Percentiles rank a stretch among this genome's conserved stretches.
These are phyloP conservation scores for Phylloscopus trochiloides DNA, from an alignment of 2,113 vertebrate genomes.

Conservation along the genomic window DNA sequence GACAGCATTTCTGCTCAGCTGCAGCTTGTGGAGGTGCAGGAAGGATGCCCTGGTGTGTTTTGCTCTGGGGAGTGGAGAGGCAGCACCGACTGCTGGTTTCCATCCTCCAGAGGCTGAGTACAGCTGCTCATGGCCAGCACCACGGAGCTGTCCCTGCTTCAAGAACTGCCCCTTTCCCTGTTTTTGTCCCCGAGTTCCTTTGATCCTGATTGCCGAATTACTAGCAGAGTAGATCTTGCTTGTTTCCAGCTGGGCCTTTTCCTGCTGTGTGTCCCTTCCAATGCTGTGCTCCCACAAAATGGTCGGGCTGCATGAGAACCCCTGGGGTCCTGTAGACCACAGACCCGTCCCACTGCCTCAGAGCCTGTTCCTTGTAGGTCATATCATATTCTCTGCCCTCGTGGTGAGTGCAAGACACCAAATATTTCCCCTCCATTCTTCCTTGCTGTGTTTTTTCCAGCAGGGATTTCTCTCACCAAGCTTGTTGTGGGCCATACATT, in stretches of 20 bases:
- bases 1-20: neutral
- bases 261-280: neutral
- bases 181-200: neutral
- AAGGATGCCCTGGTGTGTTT: neutral
- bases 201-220: neutral
- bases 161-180: neutral
- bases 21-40: neutral
- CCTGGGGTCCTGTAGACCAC: neutral
- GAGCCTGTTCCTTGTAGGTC: neutral
- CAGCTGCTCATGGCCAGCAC: fast-evolving
- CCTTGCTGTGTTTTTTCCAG: neutral
- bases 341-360: neutral
- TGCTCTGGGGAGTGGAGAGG: no score
- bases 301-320: fast-evolving
- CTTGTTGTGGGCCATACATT: neutral
- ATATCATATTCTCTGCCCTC: fast-evolving
- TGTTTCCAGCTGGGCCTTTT: neutral
- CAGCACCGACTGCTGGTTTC: neutral
- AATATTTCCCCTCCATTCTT: neutral
- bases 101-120: neutral
- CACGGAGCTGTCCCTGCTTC: neutral
- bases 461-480: neutral
- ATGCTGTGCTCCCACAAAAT: neutral
- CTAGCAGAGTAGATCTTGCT: neutral
- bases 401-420: neutral